These are phyloP conservation scores for Zaprionus nigranus DNA, from an alignment of 1,140 invertebrate species.

Conservation along the genomic window DNA sequence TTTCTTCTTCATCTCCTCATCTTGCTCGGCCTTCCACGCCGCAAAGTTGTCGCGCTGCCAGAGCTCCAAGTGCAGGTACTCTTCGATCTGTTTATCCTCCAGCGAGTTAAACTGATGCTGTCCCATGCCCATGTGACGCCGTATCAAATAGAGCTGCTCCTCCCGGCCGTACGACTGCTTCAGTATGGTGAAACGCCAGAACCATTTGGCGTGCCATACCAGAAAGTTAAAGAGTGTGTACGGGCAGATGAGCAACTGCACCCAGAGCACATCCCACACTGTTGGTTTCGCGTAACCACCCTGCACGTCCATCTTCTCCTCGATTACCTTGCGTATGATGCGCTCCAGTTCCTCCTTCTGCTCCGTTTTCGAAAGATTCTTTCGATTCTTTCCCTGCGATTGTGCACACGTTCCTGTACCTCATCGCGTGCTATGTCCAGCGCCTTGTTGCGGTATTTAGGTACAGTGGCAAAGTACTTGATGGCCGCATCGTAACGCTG, in stretches of 20 bases:
- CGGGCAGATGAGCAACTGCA: conserved; percentile 92
- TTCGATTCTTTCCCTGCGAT: conserved; percentile 86
- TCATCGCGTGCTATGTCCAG: conserved; percentile 92
- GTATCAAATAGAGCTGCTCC: conserved; percentile 93
- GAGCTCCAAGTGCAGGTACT: conserved; percentile 90
- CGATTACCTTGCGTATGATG: conserved; percentile 91
- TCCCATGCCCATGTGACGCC: conserved; percentile 90
- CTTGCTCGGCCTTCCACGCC: conserved; percentile 92
- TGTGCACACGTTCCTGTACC: conserved; percentile 85
- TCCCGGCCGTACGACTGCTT: conserved; percentile 91
- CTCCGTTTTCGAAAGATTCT: conserved; percentile 87
- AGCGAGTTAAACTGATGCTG: conserved; percentile 89
- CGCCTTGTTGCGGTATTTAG: conserved; percentile 94
- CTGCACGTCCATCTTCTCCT: conserved; percentile 95
- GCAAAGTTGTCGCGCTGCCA: conserved; percentile 93
- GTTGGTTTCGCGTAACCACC: conserved; percentile 94
- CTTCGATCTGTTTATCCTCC: conserved; percentile 90
- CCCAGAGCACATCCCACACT: conserved; percentile 91
- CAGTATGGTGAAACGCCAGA: conserved; percentile 91
- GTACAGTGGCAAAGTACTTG: conserved; percentile 93
- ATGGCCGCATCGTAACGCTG: conserved; percentile 93
- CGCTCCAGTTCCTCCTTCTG: conserved; percentile 91
- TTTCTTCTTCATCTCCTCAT: conserved; percentile 92
- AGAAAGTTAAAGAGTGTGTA: conserved; percentile 89
- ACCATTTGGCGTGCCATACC: conserved; percentile 91